phyloP scores from a whole-genome alignment of 2,888 invertebrate genomes.

The Ornithoptera priamus region DNA sequence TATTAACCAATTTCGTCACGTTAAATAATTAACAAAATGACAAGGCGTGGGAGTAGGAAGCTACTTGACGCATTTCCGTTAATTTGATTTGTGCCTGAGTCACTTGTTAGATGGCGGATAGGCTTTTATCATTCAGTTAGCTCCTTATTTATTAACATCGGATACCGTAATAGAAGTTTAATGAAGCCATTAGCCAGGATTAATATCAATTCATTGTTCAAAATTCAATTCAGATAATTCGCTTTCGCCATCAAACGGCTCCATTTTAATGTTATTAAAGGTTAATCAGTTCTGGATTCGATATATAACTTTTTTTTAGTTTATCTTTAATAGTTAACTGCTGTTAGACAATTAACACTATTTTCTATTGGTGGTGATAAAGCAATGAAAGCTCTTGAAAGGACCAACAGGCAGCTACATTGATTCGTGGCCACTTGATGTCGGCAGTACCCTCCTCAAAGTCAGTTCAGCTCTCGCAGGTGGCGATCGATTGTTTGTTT shows the following conservation, averaged over 20 bases:
- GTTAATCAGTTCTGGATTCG: no score
- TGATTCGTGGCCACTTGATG: slow-evolving; percentile 26
- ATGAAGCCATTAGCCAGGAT: slow-evolving; percentile 16
- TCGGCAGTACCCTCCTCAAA: slow-evolving; percentile 30
- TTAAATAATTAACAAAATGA: slow-evolving; percentile 11
- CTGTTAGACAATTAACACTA: neutral
- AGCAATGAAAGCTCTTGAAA: slow-evolving; percentile 4
- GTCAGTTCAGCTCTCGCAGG: slow-evolving; percentile 20
- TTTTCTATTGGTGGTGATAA: neutral
- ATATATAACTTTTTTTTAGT: no score
- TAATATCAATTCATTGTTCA: slow-evolving; percentile 4
- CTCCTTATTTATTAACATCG: slow-evolving; percentile 25
- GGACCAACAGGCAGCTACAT: slow-evolving; percentile 1
- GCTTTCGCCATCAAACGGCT: neutral
- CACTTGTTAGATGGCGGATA: slow-evolving; percentile 12
- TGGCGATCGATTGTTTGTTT: slow-evolving; percentile 26
- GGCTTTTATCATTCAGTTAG: slow-evolving; percentile 16
- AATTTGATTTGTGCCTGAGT: slow-evolving; percentile 23
- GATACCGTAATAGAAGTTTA: slow-evolving; percentile 23
- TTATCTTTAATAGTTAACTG: no score
- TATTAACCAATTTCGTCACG: neutral
- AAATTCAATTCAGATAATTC: neutral
- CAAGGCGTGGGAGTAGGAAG: slow-evolving; percentile 1
- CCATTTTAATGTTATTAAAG: no score
- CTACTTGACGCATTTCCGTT: slow-evolving; percentile 13